phyloP scores from a whole-genome alignment of 2,888 invertebrate genomes.

The Agrotis ipsilon region DNA sequence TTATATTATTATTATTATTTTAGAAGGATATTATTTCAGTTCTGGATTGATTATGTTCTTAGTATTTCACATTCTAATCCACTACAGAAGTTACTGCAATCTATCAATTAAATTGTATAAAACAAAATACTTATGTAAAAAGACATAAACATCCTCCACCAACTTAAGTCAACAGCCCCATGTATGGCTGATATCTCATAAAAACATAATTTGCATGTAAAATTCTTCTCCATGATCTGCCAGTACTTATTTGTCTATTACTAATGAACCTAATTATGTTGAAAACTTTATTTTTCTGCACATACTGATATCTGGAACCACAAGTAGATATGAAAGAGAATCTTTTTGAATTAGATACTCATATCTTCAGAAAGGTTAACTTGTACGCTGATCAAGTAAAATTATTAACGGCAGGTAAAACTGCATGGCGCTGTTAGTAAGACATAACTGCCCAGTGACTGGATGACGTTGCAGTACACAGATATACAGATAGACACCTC shows the following conservation, averaged over 20 bases:
- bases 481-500: conserved; percentile 26
- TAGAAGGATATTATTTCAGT: no score
- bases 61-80: neutral
- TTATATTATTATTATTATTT: no score
- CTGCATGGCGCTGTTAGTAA: no score
- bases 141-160: conserved; percentile 24
- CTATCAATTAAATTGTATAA: neutral
- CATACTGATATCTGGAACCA: neutral
- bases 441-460: no score
- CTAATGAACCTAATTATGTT: neutral
- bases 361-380: neutral
- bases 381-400: neutral
- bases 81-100: neutral
- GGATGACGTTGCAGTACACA: conserved; percentile 47
- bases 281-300: neutral
- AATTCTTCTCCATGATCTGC: conserved; percentile 33
- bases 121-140: conserved; percentile 2
- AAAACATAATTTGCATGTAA: conserved; percentile 44
- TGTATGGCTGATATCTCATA: conserved; percentile 38
- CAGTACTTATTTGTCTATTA: neutral
- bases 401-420: neutral
- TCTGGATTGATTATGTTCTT: no score
- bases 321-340: neutral
- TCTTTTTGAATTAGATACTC: neutral
- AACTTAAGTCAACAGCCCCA: conserved; percentile 1